Base-by-base conservation (phyloP, 2,888 invertebrate species). In the Hyposoter dolosus region DNA sequence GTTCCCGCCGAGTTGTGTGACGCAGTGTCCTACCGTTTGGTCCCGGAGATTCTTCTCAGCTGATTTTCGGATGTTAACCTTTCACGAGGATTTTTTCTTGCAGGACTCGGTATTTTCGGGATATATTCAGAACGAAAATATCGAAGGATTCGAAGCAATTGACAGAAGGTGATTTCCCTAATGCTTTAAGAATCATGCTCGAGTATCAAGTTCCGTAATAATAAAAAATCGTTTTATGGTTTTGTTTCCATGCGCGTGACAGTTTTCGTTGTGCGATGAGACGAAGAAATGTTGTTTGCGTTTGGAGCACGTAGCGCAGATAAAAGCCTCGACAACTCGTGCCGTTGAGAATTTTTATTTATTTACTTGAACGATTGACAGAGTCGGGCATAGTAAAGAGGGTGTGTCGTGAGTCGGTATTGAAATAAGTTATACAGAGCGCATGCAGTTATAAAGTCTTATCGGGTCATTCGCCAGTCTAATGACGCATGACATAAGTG, bases 401-500 rank as follows among this genome's bases (percentile, higher is more conserved):
- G 77, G 83, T 83, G 86, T 81, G 86, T 83, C 83, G 76, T 74
- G 60, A 68, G 75, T 77, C 35, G 60, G 50, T 81, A 83, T 78
- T 82, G 75, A 82, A 75, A 85, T 85, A 82, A 74, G 28, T 78
- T 69, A 60, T 68, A 63, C 60, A 28, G 68, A 43, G 45, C 60
- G 60, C 82, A 60, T 47, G 60, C 82, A 60, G 75, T 69, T 75
- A 56, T 43, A 79, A 17, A 53, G 81, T 40, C 81, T 86, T 86
- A 83, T 86, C 83, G 83, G 68, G 68, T 83, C 83, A 74, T 86
- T 86, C 86, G 83, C 77, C 83, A 28, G 69, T 86, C 78, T 82
- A 86, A 86, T 86, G 83, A 86, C 86, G 86, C 86, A 77, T 86
- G 83, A 86, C 86, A 82, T 77, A 86, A 86, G 83, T 77, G 63